Evolutionary conservation across 2,888 invertebrate species (phyloP).

Genomic region (Noctua janthina): DNA sequence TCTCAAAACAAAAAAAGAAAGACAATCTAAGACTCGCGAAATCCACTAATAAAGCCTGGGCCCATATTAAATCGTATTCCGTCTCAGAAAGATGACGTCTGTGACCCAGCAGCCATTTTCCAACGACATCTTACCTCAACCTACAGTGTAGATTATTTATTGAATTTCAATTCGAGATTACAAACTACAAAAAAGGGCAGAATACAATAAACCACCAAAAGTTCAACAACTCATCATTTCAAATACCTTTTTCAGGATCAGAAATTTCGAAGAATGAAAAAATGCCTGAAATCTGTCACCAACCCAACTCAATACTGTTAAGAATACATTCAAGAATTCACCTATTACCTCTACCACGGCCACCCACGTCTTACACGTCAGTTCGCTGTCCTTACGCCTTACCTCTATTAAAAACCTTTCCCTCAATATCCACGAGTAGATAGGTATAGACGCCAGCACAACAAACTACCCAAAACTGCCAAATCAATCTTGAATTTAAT

Average conservation of each 20-base stretch:
- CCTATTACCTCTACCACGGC: neutral
- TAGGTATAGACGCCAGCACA: neutral
- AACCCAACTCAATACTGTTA: neutral
- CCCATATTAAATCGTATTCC: too few relatives aligned
- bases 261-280: neutral
- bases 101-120: neutral
- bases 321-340: conserved; percentile 8
- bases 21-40: too few relatives aligned
- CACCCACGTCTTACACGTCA: conserved; percentile 19
- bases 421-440: neutral
- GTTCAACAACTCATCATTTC: neutral
- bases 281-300: neutral
- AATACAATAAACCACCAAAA: neutral
- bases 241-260: neutral
- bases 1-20: too few relatives aligned
- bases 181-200: neutral
- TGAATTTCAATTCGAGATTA: neutral
- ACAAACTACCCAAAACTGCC: too few relatives aligned
- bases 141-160: neutral
- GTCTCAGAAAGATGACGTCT: neutral
- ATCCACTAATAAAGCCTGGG: too few relatives aligned
- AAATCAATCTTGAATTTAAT: too few relatives aligned
- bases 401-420: conserved; percentile 34
- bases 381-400: neutral
- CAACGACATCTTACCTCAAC: neutral